Evolutionary conservation across 2,113 vertebrate species (phyloP), one percentile per base, ranked within the genome.

Genomic region (Azemiops feae): DNA sequence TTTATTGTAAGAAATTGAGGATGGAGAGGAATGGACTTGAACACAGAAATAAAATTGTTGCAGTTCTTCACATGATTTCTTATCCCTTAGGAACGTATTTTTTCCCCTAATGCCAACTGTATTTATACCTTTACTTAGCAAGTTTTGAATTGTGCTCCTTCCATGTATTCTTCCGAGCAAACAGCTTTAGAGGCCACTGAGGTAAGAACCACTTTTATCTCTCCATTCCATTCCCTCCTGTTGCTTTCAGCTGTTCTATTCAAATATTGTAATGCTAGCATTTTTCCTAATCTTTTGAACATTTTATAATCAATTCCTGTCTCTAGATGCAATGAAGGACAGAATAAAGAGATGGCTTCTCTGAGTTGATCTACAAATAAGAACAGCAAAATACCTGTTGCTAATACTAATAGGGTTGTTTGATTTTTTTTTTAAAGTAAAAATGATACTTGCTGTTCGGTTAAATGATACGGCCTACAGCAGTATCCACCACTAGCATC

Each of bases 231-330:
- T 45, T 87, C 23, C 90, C n/a, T 93, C 91, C 14, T 96, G 89
- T 90, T 92, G 92, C 45, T 89, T 96, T 95, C 25, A 81, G 27
- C 12, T 86, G 18, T 88, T 85, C 92, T 95, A 12, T 92, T 95
- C 93, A 45, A 52, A 87, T 95, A 93, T 93, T 95, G 34, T 89
- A 95, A 92, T 22, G 4, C 0, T 23, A 87, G 14, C 25, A 50
- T 88, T 7, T 22, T 27, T 45, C 2, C 91, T 6, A 5, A 23
- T 64, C 2, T 20, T 53, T 94, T 93, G 93, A 89, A 87, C 93
- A 94, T 95, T 96, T 95, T 92, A 93, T 95, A 43, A 87, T 50
- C 92, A 1, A 30, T 93, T 95, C 96, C 64, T 69, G 43, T 92
- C 90, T 95, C 57, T 69, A 90, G 47, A 27, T n/a, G 87, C 11